Evolutionary conservation across 2,797 vertebrate genomes (phyloP).

Genomic region (Siniperca scherzeri): DNA sequence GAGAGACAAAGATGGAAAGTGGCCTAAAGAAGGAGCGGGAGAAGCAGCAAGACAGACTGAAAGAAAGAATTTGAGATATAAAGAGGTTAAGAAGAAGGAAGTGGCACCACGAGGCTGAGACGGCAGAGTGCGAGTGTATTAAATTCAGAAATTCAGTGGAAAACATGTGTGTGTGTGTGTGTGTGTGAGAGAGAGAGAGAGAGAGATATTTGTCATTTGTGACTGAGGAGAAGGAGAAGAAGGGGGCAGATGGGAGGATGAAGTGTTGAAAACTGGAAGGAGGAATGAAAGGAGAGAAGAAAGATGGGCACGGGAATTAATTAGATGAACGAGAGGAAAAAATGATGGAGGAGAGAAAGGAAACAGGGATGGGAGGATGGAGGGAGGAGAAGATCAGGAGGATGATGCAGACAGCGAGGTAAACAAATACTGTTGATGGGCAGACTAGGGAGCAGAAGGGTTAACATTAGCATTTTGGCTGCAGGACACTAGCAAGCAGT

Average conservation of each 20-base stretch:
- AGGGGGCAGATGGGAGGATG: slow-evolving; percentile 6
- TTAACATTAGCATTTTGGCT: background rate
- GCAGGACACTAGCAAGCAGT: background rate
- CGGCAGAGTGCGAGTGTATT: background rate
- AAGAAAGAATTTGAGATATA: background rate
- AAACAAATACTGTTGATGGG: background rate
- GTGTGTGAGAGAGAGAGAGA: too few species aligned
- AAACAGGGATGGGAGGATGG: background rate
- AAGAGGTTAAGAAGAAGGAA: background rate
- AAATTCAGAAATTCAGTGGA: background rate
- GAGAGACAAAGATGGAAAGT: background rate
- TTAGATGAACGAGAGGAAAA: background rate
- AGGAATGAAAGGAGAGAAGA: background rate
- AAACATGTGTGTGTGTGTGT: background rate
- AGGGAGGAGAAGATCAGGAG: background rate
- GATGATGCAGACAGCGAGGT: slow-evolving; percentile 1
- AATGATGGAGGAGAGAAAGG: background rate
- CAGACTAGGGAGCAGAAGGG: too few species aligned
- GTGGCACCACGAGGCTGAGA: background rate
- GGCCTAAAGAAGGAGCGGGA: background rate
- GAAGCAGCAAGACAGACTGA: background rate
- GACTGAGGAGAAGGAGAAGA: background rate
- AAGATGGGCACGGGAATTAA: background rate
- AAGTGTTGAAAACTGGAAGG: background rate
- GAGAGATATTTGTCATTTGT: background rate